Base-by-base conservation (phyloP, 2,797 vertebrate species). In the Aeoliscus strigatus region DNA sequence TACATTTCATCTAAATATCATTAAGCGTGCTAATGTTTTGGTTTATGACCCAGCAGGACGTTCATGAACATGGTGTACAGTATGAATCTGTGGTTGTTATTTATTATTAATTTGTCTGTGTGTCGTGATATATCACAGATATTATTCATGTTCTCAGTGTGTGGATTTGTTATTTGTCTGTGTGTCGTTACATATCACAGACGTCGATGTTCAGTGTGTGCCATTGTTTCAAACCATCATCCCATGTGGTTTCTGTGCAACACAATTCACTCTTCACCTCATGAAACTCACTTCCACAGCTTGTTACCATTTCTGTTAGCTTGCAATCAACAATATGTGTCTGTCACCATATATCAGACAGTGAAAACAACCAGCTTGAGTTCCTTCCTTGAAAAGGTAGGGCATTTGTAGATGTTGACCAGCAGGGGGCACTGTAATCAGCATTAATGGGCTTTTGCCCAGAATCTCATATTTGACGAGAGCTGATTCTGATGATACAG, bases 31-130 rank as follows among this genome's bases (percentile, higher is more conserved):
- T 81, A 77, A 81, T 83, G 70, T 73, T 81, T 50, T 79, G 57
- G 50, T 84, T 83, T 82, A 43, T 80, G 65, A 81, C 76, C 70
- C 81, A 81, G 80, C 80, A 77, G 77, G 82, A 53, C 26, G 47
- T 70, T 80, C 73, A 79, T 78, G 67, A 66, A 79, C 50, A 78
- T 57, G 64, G 57, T 79, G 69, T 79, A 73, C 73, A 77, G 76
- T 83, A 74, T 73, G 59, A 71, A 41, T 78, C 56, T 74, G 65
- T 61, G 51, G n/a, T n/a, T n/a, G n/a, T n/a, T n/a, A n/a, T n/a
- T n/a, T n/a, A n/a, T n/a, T n/a, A n/a, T n/a, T n/a, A n/a, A n/a
- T n/a, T n/a, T n/a, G n/a, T n/a, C n/a, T n/a, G n/a, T n/a, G n/a
- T n/a, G n/a, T n/a, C n/a, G n/a, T n/a, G n/a, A n/a, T n/a, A n/a